Evolutionary conservation across 2,113 vertebrate genomes (phyloP).

Genomic region (Cromileptes altivelis): DNA sequence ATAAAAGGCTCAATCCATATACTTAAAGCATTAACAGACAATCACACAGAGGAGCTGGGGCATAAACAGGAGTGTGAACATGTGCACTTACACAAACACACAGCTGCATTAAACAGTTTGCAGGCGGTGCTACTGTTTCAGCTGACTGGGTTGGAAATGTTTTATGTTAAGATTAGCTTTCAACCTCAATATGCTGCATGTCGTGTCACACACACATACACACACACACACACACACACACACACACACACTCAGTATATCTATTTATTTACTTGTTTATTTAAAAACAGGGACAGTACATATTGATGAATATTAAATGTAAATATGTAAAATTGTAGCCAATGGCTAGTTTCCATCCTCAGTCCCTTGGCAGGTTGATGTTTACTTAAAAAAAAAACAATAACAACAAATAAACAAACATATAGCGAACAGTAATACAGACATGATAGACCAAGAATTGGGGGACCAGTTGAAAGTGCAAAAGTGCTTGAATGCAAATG

Average conservation of each 20-base stretch:
- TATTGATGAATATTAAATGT: too few relatives aligned
- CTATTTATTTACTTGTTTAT: background rate
- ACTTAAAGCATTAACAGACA: conserved; percentile 12
- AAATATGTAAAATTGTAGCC: too few relatives aligned
- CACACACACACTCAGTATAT: conserved; percentile 1
- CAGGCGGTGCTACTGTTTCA: conserved; percentile 29
- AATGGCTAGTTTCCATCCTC: too few relatives aligned
- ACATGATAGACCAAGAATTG: too few relatives aligned
- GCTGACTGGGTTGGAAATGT: conserved; percentile 48
- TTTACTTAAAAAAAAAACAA: too few relatives aligned
- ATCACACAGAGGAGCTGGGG: background rate
- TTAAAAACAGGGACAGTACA: too few relatives aligned
- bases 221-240: conserved; percentile 27
- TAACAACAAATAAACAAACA: too few relatives aligned
- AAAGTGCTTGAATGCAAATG: too few relatives aligned
- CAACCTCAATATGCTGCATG: conserved; percentile 41
- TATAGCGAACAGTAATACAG: too few relatives aligned
- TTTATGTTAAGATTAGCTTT: conserved; percentile 60
- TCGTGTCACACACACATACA: conserved; percentile 32
- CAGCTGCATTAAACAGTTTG: conserved; percentile 37
- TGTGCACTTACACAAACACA: conserved; percentile 4
- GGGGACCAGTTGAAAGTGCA: too few relatives aligned
- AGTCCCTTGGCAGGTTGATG: too few relatives aligned
- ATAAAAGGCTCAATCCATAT: conserved; percentile 11
- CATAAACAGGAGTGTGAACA: conserved; percentile 10